Conservation (phyloP, 2,888 invertebrate genomes). For the Morpho helenor region DNA sequence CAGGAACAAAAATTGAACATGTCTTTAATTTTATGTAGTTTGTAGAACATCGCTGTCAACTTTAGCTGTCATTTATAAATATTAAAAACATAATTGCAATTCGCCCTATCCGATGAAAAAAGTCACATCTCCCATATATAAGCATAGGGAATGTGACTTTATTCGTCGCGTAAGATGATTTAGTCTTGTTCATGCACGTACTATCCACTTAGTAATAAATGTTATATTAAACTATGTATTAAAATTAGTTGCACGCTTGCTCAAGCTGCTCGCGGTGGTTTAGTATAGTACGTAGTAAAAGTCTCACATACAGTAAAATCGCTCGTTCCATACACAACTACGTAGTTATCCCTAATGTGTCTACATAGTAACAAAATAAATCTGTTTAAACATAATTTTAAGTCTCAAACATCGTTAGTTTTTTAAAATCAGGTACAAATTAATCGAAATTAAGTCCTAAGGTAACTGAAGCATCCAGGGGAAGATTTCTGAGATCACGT, state of each 20-base stretch:
- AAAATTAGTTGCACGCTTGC: slow-evolving; percentile 70
- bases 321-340: slow-evolving; percentile 60
- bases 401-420: slow-evolving; percentile 58
- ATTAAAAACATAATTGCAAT: not conserved
- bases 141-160: no score
- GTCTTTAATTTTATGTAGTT: not conserved
- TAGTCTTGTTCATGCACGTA: slow-evolving; percentile 40
- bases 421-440: slow-evolving; percentile 76
- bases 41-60: not conserved
- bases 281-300: slow-evolving; percentile 52
- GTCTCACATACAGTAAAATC: slow-evolving; percentile 63
- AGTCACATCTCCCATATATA: no score
- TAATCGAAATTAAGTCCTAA: slow-evolving; percentile 69
- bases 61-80: not conserved
- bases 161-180: not conserved
- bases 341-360: slow-evolving; percentile 46
- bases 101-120: no score
- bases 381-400: slow-evolving; percentile 67
- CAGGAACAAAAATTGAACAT: slow-evolving; percentile 20
- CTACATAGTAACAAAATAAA: slow-evolving; percentile 58
- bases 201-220: slow-evolving; percentile 41
- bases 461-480: slow-evolving; percentile 71
- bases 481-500: slow-evolving; percentile 71
- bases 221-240: slow-evolving; percentile 51
- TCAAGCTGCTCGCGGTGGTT: slow-evolving; percentile 73